A percentile compares a stretch with the other conserved stretches of the same genome.
Evolutionary conservation across 2,797 vertebrate genomes (phyloP).

Genomic region (Argya squamiceps): DNA sequence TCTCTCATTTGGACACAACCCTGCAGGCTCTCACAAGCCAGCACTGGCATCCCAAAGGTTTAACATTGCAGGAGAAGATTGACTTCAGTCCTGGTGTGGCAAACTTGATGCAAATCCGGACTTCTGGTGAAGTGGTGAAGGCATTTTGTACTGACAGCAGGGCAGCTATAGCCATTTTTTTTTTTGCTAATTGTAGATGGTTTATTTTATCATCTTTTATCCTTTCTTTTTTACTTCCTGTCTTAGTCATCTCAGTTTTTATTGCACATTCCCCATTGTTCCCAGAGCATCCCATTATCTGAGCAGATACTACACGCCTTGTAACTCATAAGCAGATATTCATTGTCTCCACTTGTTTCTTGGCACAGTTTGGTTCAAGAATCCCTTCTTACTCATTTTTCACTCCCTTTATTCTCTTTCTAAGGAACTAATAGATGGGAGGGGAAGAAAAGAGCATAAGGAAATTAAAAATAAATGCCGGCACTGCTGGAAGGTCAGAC

Average conservation of each 20-base stretch:
- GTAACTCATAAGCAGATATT: constrained; percentile 6
- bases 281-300: neutral
- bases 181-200: neutral
- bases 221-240: neutral
- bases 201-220: neutral
- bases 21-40: neutral
- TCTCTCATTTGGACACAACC: neutral
- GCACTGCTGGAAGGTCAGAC: neutral
- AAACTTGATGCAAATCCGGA: neutral
- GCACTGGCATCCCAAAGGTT: neutral
- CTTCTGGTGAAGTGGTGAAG: neutral
- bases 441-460: neutral
- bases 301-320: neutral
- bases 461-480: neutral
- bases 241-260: neutral
- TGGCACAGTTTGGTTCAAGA: neutral
- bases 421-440: neutral
- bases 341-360: constrained; percentile 2
- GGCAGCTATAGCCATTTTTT: neutral
- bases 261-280: neutral
- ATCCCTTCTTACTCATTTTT: neutral
- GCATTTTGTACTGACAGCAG: neutral
- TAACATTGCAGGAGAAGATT: neutral
- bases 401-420: neutral
- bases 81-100: neutral